Evolutionary conservation across 2,888 invertebrate species (phyloP).

Genomic region (Chrysolina americana): DNA sequence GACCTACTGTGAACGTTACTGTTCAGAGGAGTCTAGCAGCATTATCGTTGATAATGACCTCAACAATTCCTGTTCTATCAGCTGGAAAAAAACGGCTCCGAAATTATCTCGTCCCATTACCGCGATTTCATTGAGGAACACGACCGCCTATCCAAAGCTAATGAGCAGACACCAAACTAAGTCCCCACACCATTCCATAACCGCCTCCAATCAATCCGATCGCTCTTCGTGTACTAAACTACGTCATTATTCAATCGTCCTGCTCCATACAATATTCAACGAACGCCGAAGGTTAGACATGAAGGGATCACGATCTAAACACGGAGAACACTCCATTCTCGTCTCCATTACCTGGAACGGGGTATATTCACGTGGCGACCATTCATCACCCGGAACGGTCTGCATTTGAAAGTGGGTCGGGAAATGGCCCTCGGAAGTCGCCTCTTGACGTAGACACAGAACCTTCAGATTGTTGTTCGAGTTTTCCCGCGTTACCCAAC

Average conservation of each 20-base stretch:
- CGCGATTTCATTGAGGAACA: neutral
- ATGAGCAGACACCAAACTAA: neutral
- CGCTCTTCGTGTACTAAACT: conserved; percentile 13
- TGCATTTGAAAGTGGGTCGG: conserved; percentile 29
- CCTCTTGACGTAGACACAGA: conserved; percentile 18
- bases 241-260: conserved; percentile 23
- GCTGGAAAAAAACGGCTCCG: too few species aligned
- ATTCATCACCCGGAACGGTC: conserved; percentile 24
- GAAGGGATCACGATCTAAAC: conserved; percentile 17
- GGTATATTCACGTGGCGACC: conserved; percentile 16
- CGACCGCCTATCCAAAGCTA: neutral
- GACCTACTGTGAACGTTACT: too few species aligned
- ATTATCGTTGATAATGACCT: too few species aligned
- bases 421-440: conserved; percentile 14
- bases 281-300: conserved; percentile 23
- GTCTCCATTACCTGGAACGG: conserved; percentile 23
- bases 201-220: conserved; percentile 18
- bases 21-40: too few species aligned
- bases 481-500: neutral
- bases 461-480: conserved; percentile 19
- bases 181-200: conserved; percentile 1
- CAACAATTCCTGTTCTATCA: too few species aligned
- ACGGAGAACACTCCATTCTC: conserved; percentile 20
- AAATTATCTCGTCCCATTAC: too few species aligned
- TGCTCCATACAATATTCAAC: conserved; percentile 20